These are phyloP conservation scores for Pangasius macronema DNA, from an alignment of 2,797 vertebrate genomes.

Conservation along the genomic window DNA sequence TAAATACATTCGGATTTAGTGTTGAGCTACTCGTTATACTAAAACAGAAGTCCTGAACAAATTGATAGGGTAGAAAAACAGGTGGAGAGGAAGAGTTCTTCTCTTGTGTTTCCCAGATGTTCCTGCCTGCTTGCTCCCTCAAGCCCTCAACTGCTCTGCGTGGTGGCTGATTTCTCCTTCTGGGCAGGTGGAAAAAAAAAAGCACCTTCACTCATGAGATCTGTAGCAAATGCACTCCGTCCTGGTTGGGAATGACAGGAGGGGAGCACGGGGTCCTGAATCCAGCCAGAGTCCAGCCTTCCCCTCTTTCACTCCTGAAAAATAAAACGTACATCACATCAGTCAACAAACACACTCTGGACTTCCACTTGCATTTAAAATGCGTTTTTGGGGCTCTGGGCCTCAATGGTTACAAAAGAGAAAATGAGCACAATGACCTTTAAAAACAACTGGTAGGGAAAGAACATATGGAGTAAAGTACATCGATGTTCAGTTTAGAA, in stretches of 20 bases:
- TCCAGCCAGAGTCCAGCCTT: conserved; percentile 75
- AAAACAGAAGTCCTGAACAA: conserved; percentile 67
- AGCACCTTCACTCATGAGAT: conserved; percentile 69
- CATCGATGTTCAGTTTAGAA: background rate
- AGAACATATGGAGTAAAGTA: background rate
- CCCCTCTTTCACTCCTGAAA: conserved; percentile 74
- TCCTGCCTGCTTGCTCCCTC: conserved; percentile 67
- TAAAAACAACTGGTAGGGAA: background rate
- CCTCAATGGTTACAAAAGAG: background rate
- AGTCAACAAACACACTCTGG: conserved; percentile 55
- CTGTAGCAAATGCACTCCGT: conserved; percentile 72
- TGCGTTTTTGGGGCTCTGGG: background rate
- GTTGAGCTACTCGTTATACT: conserved; percentile 77
- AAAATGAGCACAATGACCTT: background rate
- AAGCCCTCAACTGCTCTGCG: conserved; percentile 63
- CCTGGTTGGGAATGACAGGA: conserved; percentile 72
- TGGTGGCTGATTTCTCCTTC: conserved; percentile 68
- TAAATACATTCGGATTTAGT: conserved; percentile 91
- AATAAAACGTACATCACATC: conserved; percentile 42
- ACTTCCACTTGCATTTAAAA: background rate
- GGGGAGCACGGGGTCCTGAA: conserved; percentile 70
- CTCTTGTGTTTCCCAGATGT: conserved; percentile 64
- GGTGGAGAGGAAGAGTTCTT: conserved; percentile 55
- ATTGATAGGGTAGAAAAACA: conserved; percentile 38
- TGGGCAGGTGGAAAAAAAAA: conserved; percentile 54